A percentile compares a stretch with the other conserved stretches of the same genome.
phyloP scores from a whole-genome alignment of 2,888 invertebrate species.

The Hirtodrosophila histrioides region DNA sequence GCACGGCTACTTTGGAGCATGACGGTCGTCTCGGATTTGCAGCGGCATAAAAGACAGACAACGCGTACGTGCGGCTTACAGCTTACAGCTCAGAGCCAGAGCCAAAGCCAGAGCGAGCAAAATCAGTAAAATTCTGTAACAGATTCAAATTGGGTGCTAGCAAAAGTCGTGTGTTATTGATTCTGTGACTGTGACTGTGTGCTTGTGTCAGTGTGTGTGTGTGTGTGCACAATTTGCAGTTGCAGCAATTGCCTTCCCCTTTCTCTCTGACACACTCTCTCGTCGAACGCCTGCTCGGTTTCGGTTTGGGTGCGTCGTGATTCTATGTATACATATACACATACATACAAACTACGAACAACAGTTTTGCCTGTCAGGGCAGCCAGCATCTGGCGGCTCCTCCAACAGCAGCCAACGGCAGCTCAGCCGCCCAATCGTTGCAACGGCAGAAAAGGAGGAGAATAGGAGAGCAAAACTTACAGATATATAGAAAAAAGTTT shows the following conservation, averaged over 20 bases:
- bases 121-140: constrained; percentile 63
- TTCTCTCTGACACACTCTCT: constrained; percentile 2
- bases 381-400: constrained; percentile 40
- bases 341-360: constrained; percentile 36
- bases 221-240: constrained; percentile 55
- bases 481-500: constrained; percentile 23
- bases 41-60: constrained; percentile 38
- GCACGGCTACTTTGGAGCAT: constrained; percentile 75
- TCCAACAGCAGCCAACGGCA: constrained; percentile 27
- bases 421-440: constrained; percentile 34
- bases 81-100: constrained; percentile 33
- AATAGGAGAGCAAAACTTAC: constrained; percentile 9
- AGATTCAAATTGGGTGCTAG: constrained; percentile 63
- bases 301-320: constrained; percentile 59
- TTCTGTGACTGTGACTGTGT: constrained; percentile 27
- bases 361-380: constrained; percentile 49
- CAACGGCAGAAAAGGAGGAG: constrained; percentile 17
- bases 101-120: constrained; percentile 15
- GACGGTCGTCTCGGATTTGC: constrained; percentile 56
- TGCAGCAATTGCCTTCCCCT: constrained; percentile 44
- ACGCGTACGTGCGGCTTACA: constrained; percentile 30
- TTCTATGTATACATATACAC: constrained; percentile 60
- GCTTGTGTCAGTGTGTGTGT: constrained; percentile 15
- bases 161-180: constrained; percentile 58
- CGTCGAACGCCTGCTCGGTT: constrained; percentile 14